Base-by-base conservation (phyloP, 2,797 vertebrate species). In the Philypnodon macrostomus region DNA sequence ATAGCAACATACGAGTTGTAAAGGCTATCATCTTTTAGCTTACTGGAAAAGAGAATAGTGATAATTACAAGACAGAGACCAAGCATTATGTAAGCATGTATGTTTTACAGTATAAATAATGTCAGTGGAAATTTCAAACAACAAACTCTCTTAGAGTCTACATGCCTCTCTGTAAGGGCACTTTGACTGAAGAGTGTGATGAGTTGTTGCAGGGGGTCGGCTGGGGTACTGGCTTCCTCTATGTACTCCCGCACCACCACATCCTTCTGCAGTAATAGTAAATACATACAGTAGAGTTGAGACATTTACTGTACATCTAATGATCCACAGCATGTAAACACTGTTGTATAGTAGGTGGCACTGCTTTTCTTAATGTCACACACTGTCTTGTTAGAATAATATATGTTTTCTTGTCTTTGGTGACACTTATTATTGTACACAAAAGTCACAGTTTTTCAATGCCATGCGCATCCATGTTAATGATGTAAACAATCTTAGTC, bases 201-300 rank as follows among this genome's bases (percentile, higher is more conserved):
- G 67, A 98, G 93, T 70, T 98, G 95, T 58, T 93, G 90, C 16
- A 98, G 92, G 29, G 95, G 94, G 79, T 98, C 95, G 21, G 93
- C 91, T 58, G 84, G 76, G 79, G 85, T 90, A 44, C 71, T 54
- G 23, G 62, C 80, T 69, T 92, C 91, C 8, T 89, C 90, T 52
- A 84, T 84, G 63, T 93, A 40, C 23, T 53, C 50, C 42, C 75
- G 72, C 38, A 57, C 66, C 46, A 85, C 82, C 59, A 71, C 70
- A 36, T 67, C 66, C 41, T 53, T 87, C 90, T 91, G 73, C 42
- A 63, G 47, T n/a, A n/a, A n/a, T n/a, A n/a, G n/a, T n/a, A n/a
- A 2, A 14, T 56, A 53, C 23, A 65, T n/a, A 66, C 30, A 48
- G n/a, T n/a, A n/a, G n/a, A n/a, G n/a, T n/a, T n/a, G n/a, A n/a